phyloP scores from a whole-genome alignment of 2,888 invertebrate species.

The Crepidodera aurea region DNA sequence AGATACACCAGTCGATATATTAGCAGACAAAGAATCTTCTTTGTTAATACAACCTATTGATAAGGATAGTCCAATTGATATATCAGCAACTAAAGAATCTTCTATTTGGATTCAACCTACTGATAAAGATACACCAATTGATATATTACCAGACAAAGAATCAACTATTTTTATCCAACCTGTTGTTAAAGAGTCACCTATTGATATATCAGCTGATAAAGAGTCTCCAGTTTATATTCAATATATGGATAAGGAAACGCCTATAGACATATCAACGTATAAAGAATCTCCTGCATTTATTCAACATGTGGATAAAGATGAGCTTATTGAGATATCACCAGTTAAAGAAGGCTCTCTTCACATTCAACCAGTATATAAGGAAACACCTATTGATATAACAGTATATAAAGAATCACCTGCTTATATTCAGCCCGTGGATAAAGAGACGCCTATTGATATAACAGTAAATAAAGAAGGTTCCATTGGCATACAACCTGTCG shows the following conservation, averaged over 20 bases:
- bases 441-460: neutral
- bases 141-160: neutral
- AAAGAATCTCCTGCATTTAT: neutral
- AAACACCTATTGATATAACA: neutral
- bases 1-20: neutral
- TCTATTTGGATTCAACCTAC: neutral
- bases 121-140: neutral
- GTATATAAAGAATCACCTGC: neutral
- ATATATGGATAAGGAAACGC: constrained; percentile 1
- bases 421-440: neutral
- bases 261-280: neutral
- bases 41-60: neutral
- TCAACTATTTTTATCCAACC: neutral
- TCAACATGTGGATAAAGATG: neutral
- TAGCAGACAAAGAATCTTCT: neutral
- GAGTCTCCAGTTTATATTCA: neutral
- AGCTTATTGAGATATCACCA: neutral
- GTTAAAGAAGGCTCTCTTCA: neutral
- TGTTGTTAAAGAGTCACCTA: neutral
- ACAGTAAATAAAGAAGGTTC: neutral
- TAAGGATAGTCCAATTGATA: neutral
- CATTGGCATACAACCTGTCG: neutral
- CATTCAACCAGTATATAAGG: neutral
- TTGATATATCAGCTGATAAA: neutral
- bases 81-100: neutral